Percentiles rank a stretch among this genome's conserved stretches.
Conservation (phyloP, 1,140 invertebrate species). For the Probaryconus sp. region DNA sequence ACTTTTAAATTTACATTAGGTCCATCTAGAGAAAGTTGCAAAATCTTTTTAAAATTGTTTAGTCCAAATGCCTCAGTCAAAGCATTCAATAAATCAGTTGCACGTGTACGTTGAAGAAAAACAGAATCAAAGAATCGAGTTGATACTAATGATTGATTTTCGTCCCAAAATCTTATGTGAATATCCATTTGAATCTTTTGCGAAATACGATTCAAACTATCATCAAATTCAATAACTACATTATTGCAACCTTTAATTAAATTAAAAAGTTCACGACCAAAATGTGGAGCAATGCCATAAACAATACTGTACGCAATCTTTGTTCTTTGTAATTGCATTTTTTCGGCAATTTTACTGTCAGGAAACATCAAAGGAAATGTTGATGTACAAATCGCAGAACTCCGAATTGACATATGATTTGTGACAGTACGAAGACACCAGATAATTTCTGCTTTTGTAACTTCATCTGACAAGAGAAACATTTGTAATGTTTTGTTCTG, state of each 20-base stretch:
- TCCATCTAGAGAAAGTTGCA: constrained; percentile 29
- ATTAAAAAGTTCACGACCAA: constrained; percentile 21
- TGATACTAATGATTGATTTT: constrained; percentile 16
- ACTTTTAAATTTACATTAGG: constrained; percentile 22
- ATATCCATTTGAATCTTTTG: constrained; percentile 43
- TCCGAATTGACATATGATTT: constrained; percentile 35
- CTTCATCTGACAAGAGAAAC: constrained; percentile 34
- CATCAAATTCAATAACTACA: constrained; percentile 34
- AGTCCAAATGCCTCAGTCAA: background rate
- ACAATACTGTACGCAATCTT: constrained; percentile 50
- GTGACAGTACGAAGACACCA: constrained; percentile 33
- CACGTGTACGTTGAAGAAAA: constrained; percentile 12
- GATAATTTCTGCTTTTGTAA: constrained; percentile 53
- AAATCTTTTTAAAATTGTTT: constrained; percentile 19
- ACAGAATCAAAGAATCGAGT: constrained; percentile 34
- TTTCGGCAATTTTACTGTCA: constrained; percentile 34
- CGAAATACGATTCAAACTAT: constrained; percentile 39
- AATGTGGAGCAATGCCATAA: constrained; percentile 45
- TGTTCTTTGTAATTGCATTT: constrained; percentile 42
- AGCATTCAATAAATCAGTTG: constrained; percentile 25
- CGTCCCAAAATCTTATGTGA: constrained; percentile 41
- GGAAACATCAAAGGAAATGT: constrained; percentile 43
- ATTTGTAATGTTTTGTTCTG: background rate
- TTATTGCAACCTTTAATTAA: constrained; percentile 19
- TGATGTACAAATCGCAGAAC: constrained; percentile 9